Evolutionary conservation across 2,113 vertebrate genomes (phyloP), one percentile per base, ranked within the genome.

Genomic region (Notarius quadriscutis): DNA sequence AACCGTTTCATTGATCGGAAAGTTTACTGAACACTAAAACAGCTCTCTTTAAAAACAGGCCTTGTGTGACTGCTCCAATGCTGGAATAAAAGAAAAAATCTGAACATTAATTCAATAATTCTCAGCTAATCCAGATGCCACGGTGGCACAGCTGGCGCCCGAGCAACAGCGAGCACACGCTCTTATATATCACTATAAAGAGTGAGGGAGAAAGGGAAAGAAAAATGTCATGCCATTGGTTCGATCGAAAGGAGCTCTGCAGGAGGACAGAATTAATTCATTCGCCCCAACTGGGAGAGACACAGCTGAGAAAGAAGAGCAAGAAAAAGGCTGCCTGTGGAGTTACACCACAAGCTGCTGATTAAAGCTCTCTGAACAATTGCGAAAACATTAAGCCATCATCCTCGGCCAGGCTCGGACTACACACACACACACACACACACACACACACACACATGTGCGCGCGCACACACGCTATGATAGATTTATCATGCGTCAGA

Each of bases 221-320:
- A 79, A 53, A n/a, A 17, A 50, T 6, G 18, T 5, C 14, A 18
- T 17, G 69, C 27, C 30, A 41, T 75, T 53, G 27, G 53, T 41
- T 60, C 14, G 11, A 25, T 58, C 48, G 15, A 15, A 18, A 60
- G 48, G 18, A 83, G 90, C 79, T 75, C 80, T 30, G 74, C 58
- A 77, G 82, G 62, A 65, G 60, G 80, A 51, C 86, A 78, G 8
- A 53, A 34, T 78, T 62, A 53, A 88, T 91, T 71, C 57, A 84
- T 88, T 89, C 84, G 4, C 58, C 22, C 48, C 62, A 84, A 84
- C 81, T 72, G 84, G 7, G 12, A 48, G 51, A 8, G 1, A 30
- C 60, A 75, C 88, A 87, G 75, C 91, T 86, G 86, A 89, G 80
- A 62, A 81, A 65, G 69, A 58, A 7, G 6, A 50, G 30, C 3